Evolutionary conservation across 2,113 vertebrate species (phyloP).

Genomic region (Emydocephalus ijimae): DNA sequence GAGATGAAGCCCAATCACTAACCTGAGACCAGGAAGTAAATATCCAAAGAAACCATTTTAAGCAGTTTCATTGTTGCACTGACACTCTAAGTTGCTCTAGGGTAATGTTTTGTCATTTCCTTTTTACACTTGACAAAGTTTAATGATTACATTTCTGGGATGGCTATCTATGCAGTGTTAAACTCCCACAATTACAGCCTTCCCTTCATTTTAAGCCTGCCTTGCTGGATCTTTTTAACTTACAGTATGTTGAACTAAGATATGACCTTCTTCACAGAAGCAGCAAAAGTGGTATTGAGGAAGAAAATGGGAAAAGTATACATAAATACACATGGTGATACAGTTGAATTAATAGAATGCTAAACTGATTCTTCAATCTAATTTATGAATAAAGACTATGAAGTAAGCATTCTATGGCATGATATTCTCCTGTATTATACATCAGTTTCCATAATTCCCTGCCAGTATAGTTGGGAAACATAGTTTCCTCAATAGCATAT

Average conservation of each 20-base stretch:
- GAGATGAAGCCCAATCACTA: constrained; percentile 38
- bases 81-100: constrained; percentile 45
- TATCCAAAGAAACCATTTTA: constrained; percentile 41
- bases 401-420: background rate
- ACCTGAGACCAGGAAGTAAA: constrained; percentile 43
- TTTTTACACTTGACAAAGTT: constrained; percentile 60
- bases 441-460: background rate
- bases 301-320: background rate
- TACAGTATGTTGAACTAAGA: constrained; percentile 33
- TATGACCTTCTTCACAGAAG: constrained; percentile 24
- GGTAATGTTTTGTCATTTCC: constrained; percentile 56
- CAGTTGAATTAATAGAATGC: background rate
- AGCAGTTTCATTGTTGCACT: constrained; percentile 44
- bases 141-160: constrained; percentile 53
- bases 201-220: constrained; percentile 35
- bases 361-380: background rate
- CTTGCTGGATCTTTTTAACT: constrained; percentile 51
- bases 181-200: constrained; percentile 41
- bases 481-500: background rate
- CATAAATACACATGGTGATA: background rate
- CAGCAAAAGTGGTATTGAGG: background rate
- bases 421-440: background rate
- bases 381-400: background rate
- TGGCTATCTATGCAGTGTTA: constrained; percentile 49
- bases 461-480: background rate